Conservation (phyloP, 2,888 invertebrate species). For the Diplolepis rosae region DNA sequence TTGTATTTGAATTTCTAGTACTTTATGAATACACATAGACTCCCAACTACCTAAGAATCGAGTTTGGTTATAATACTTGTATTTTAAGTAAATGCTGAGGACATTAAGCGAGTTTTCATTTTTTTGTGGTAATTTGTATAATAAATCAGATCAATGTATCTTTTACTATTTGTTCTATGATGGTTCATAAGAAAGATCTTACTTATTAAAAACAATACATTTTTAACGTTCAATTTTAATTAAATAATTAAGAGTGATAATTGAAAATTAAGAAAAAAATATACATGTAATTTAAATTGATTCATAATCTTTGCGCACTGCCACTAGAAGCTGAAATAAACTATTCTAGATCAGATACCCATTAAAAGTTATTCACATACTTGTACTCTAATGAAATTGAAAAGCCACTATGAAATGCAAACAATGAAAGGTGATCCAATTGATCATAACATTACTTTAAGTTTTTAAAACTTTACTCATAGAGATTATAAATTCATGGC, state of each 20-base stretch:
- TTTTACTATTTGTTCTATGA: too few relatives aligned
- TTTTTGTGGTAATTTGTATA: too few relatives aligned
- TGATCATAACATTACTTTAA: neutral
- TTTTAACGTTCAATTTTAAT: too few relatives aligned
- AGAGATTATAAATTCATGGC: neutral
- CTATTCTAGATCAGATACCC: slow-evolving; percentile 64
- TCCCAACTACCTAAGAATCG: neutral
- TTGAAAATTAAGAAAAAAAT: too few relatives aligned
- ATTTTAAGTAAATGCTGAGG: too few relatives aligned
- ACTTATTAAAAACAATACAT: too few relatives aligned
- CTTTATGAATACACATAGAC: neutral
- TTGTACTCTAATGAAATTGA: neutral
- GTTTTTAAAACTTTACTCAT: neutral
- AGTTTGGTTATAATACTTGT: neutral
- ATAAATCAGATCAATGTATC: too few relatives aligned
- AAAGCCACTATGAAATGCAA: neutral
- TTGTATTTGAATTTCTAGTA: neutral
- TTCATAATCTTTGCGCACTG: too few relatives aligned
- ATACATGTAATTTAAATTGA: too few relatives aligned
- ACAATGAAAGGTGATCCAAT: neutral
- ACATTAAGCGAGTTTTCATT: too few relatives aligned
- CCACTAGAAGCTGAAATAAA: neutral
- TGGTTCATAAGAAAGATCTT: too few relatives aligned
- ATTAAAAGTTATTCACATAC: slow-evolving; percentile 46
- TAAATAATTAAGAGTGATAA: too few relatives aligned